Percentiles rank a stretch among this genome's conserved stretches.
These are phyloP conservation scores for Pteria penguin DNA, from an alignment of 2,888 invertebrate species.

Conservation along the genomic window DNA sequence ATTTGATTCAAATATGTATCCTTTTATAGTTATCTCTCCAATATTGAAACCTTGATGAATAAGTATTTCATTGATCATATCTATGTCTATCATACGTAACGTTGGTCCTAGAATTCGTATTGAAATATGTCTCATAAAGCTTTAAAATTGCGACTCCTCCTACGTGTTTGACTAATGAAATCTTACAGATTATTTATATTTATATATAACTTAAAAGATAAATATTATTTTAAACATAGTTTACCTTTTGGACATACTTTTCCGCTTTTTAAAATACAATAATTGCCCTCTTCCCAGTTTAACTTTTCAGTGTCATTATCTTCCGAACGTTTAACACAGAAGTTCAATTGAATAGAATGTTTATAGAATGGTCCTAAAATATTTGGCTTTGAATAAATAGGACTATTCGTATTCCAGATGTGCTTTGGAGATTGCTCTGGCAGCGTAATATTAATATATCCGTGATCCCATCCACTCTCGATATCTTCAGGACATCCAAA, in stretches of 20 bases:
- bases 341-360: conserved; percentile 47
- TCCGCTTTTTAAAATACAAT: conserved; percentile 45
- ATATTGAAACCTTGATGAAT: conserved; percentile 43
- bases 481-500: conserved; percentile 56
- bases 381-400: conserved; percentile 38
- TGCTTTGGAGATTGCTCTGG: conserved; percentile 10
- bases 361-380: conserved; percentile 51
- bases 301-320: neutral
- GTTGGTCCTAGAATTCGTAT: no score
- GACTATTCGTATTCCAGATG: conserved; percentile 35
- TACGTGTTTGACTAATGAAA: no score
- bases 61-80: no score
- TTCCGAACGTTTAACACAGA: conserved; percentile 38
- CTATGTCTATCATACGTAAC: no score
- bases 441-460: conserved; percentile 48
- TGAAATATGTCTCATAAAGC: no score
- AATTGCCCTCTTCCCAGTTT: conserved; percentile 45
- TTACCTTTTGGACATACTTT: conserved; percentile 45
- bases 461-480: conserved; percentile 42
- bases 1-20: conserved; percentile 22
- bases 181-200: no score
- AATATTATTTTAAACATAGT: no score
- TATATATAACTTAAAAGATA: no score
- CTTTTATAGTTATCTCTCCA: conserved; percentile 29
- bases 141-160: no score